Evolutionary conservation across 2,888 invertebrate genomes (phyloP).

Genomic region (Coenonympha glycerion): DNA sequence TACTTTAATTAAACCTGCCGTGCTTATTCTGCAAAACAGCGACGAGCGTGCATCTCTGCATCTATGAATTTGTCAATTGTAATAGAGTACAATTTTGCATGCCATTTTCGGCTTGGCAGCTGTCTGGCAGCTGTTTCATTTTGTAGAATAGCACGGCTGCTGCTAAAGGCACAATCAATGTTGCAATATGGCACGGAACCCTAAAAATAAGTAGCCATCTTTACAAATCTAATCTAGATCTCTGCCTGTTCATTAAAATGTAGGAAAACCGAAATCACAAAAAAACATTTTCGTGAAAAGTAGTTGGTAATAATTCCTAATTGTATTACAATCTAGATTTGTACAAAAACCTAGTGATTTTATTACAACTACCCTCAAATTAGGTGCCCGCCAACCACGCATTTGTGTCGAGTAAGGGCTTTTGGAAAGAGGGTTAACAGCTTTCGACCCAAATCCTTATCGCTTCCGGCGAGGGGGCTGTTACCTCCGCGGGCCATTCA

Average conservation of each 20-base stretch:
- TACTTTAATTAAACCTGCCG: too few species aligned
- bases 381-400: constrained; percentile 18
- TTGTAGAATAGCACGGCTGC: too few species aligned
- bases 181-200: too few species aligned
- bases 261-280: background rate
- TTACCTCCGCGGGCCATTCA: constrained; percentile 19
- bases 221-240: background rate
- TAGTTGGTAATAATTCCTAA: background rate
- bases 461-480: constrained; percentile 25
- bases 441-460: constrained; percentile 31
- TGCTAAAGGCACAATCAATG: too few species aligned
- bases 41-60: too few species aligned
- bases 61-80: too few species aligned
- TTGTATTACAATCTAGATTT: constrained; percentile 7
- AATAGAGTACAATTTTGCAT: too few species aligned
- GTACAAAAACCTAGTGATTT: constrained; percentile 10
- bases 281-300: background rate
- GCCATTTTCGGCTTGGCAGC: too few species aligned
- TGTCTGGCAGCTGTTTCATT: too few species aligned
- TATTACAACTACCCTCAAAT: constrained; percentile 10
- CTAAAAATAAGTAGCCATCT: too few species aligned
- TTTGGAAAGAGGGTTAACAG: constrained; percentile 16
- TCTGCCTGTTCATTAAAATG: background rate
- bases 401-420: constrained; percentile 4
- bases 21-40: too few species aligned